These are phyloP conservation scores for Drosophila anomalipes DNA, from an alignment of 2,888 invertebrate species.

Conservation along the genomic window DNA sequence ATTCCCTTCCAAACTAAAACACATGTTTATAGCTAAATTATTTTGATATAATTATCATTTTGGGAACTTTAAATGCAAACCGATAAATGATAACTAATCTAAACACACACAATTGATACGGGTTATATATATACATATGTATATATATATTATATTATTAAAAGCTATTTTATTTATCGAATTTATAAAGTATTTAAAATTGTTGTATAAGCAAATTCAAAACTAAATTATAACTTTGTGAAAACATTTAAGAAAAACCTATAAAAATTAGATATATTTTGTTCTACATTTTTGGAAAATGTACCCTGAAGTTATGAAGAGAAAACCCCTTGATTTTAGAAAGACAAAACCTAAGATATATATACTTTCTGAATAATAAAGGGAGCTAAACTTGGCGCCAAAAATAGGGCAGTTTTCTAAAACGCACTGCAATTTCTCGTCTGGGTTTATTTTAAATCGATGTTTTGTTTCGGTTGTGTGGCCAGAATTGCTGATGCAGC, in stretches of 20 bases:
- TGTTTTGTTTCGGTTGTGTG: neutral
- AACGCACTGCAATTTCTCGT: neutral
- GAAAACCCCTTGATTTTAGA: neutral
- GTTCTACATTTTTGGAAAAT: too few species aligned
- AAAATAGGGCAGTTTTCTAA: neutral
- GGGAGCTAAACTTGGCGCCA: too few species aligned
- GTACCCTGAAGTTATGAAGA: too few species aligned
- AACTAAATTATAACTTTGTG: neutral
- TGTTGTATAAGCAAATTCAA: neutral
- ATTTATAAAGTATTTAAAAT: neutral
- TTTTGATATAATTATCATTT: neutral
- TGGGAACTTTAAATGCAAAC: neutral
- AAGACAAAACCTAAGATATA: too few species aligned
- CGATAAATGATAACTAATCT: too few species aligned
- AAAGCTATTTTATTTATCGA: neutral
- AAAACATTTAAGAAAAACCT: too few species aligned
- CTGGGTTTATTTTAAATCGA: neutral
- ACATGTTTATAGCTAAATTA: neutral
- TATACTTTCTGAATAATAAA: neutral
- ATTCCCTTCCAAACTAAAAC: neutral
- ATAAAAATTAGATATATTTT: too few species aligned
- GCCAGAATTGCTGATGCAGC: slow-evolving; percentile 1
- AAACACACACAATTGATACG: too few species aligned
- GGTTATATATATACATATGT: too few species aligned
- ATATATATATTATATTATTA: neutral